Evolutionary conservation across 2,888 invertebrate genomes (phyloP), one percentile per base, ranked within the genome.

Genomic region (Polydesmus complanatus): DNA sequence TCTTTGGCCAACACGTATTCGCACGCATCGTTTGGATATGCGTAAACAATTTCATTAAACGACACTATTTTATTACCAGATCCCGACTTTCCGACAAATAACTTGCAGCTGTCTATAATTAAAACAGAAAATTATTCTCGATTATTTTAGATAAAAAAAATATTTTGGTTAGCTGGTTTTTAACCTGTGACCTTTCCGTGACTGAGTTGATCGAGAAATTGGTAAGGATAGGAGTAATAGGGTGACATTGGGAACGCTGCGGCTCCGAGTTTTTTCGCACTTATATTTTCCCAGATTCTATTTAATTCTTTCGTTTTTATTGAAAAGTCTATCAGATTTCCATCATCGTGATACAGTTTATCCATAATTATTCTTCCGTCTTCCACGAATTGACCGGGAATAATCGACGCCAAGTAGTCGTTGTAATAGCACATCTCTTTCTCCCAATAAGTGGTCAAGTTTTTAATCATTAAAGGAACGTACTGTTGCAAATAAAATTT

Each of bases 1-100:
- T 76, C 75, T 68, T 74, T 74, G 65, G 72, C 71, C 62, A 75
- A 62, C 25, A 76, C 68, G 56, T 72, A 69, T 66, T 70, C 72
- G 68, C 75, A 76, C 51, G 61, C 66, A 59, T 68, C 66, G 56
- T 70, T 59, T 47, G 69, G 68, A 47, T 67, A 68, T 22, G 66
- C 64, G 66, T 66, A 69, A 58, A 58, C 54, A 50, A 68, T 66
- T 27, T 66, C 65, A 62, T 73, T 72, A 66, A 72, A 73, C 21
- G 72, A 69, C 56, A 62, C 53, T 27, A 72, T 63, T 27, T 61
- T 55, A 27, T 64, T 61, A 55, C n/a, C n/a, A n/a, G n/a, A n/a
- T n/a, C n/a, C n/a, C n/a, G n/a, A n/a, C n/a, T n/a, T n/a, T n/a
- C n/a, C n/a, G n/a, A n/a, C n/a, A n/a, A n/a, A n/a, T n/a, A n/a